Evolutionary conservation across 2,797 vertebrate species (phyloP), one percentile per base, ranked within the genome.

Genomic region (Dromococcyx pavoninus): DNA sequence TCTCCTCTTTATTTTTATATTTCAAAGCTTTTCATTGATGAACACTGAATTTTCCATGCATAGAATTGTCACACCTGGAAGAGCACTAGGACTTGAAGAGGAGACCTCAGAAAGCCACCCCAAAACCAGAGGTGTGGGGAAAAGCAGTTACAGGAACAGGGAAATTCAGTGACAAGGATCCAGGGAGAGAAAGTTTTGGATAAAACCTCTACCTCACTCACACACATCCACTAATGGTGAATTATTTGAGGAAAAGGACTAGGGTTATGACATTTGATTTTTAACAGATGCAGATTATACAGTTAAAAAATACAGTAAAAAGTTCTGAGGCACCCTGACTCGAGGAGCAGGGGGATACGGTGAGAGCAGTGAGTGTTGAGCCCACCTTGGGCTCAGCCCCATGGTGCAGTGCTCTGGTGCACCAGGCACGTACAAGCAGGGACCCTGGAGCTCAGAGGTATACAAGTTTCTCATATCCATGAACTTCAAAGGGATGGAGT

Each of bases 401-500:
- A 39, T 2, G 1, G 61, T 43, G 56, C 32, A 7, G 5, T 27
- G 17, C n/a, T 58, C 48, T 71, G 69, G 7, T 37, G 48, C n/a
- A 80, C 9, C 41, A 27, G 66, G 43, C 9, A 75, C 39, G 23
- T 0, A 46, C 24, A 22, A 4, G 5, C 19, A 71, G 75, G 46
- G 56, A 2, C 57, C 43, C 86, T 24, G 79, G 39, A 56, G 35
- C 41, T 60, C 72, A 64, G 61, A 74, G n/a, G 14, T n/a, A 7
- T 21, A 3, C 1, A 23, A 37, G 13, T 70, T 78, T 62, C 56
- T 76, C 41, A 41, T 33, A 62, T 14, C 48, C 10, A 2, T 32
- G 46, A 82, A 54, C 35, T 75, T 87, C 46, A 89, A 76, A 89
- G 56, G 18, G 37, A 89, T 27, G 54, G 17, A 87, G 23, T n/a